Evolutionary conservation across 2,888 invertebrate genomes (phyloP), one percentile per base, ranked within the genome.

Genomic region (Trichopria drosophilae): DNA sequence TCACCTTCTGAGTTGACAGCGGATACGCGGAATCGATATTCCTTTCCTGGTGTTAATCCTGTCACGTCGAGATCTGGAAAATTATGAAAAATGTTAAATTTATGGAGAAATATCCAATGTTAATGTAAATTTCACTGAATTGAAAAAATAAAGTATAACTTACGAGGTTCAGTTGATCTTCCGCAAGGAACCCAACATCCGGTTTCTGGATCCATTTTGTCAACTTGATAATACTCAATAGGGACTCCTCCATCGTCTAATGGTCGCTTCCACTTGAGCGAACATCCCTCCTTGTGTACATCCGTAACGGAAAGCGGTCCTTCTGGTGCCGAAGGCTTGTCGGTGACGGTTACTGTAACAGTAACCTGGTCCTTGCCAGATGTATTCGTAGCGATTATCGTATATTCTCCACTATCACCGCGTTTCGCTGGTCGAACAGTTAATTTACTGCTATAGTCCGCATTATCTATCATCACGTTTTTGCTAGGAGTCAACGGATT

Each of bases 1-100:
- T 94, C 94, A 16, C 98, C 98, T 77, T 97, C 95, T 1, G 91
- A 83, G 77, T 98, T 98, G 10, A 97, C 92, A 37, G 98, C 98
- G 4, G 90, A 84, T 4, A 98, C 96, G 51, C 97, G 83, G 86
- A 98, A 98, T 78, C 89, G 90, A 78, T 97, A 98, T 79, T 96
- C 91, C 75, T 92, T 87, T 70, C 93, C 88, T 51, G 93, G 87
- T 58, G 88, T 93, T 60, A 98, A 78, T 31, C 90, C 89, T 61
- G 86, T 87, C 0, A 93, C 87, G 65, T 92, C 90, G 62, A 88
- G 82, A 68, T 83, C 85, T 85, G 71, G 22, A 74, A 66, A 55
- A 48, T 40, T 43, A 53, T 29, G 26, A 46, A 37, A 34, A 34
- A 51, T 22, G 15, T 13, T 31, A n/a, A n/a, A n/a, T n/a, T n/a